A percentile compares a stretch with the other conserved stretches of the same genome.
phyloP scores from a whole-genome alignment of 2,113 vertebrate species.

The Pachypanchax playfairii region DNA sequence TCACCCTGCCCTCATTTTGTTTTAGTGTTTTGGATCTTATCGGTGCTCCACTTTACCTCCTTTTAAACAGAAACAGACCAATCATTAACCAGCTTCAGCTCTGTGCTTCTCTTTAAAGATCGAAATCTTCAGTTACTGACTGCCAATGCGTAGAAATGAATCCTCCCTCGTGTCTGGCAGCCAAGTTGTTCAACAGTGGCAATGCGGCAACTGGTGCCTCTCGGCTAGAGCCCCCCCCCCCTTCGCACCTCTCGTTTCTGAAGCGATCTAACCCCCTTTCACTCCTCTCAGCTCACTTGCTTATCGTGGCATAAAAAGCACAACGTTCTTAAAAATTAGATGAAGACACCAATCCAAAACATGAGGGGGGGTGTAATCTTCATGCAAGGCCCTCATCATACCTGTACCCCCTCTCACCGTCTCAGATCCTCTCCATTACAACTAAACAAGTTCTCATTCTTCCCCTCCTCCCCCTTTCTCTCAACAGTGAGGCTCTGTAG shows the following conservation, averaged over 20 bases:
- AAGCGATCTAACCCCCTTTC: conserved; percentile 15
- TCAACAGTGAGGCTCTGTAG: conserved; percentile 22
- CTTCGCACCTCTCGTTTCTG: neutral
- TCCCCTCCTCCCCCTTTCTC: conserved; percentile 9
- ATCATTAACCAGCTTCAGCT: neutral
- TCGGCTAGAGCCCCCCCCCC: neutral
- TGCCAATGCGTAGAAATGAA: conserved; percentile 2
- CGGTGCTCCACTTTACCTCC: neutral
- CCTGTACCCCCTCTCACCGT: conserved; percentile 16
- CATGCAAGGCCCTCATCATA: conserved; percentile 3
- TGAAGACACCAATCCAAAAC: neutral
- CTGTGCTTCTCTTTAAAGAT: too few species aligned
- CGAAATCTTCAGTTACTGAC: neutral
- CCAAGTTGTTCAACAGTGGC: conserved; percentile 44
- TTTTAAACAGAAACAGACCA: neutral
- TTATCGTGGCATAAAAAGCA: conserved; percentile 9
- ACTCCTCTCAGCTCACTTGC: conserved; percentile 15
- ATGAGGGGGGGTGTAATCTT: neutral
- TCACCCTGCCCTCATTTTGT: conserved; percentile 8
- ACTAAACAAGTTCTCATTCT: conserved; percentile 28
- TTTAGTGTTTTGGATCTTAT: neutral
- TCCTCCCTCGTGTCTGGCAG: conserved; percentile 5
- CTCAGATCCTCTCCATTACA: conserved; percentile 32
- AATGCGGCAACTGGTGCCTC: conserved; percentile 71
- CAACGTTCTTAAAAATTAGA: conserved; percentile 1